phyloP scores from a whole-genome alignment of 2,113 vertebrate species.

The Theristicus caerulescens region DNA sequence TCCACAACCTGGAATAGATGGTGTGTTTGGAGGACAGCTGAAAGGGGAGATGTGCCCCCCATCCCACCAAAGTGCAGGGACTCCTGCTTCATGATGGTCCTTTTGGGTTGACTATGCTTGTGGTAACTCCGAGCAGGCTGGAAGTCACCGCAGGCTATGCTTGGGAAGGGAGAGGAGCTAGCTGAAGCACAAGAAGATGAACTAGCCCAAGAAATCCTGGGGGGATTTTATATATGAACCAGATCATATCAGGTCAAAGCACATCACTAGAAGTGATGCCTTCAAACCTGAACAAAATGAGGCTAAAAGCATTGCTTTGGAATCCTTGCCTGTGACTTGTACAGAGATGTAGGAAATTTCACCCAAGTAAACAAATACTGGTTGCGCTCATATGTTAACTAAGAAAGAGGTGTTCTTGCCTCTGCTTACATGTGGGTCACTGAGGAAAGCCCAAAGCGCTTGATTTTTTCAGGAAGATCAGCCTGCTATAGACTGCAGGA shows the following conservation, averaged over 20 bases:
- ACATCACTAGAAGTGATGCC: not conserved
- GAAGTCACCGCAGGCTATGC: not conserved
- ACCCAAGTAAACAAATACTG: not conserved
- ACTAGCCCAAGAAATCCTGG: not conserved
- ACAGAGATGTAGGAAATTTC: not conserved
- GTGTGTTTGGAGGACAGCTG: not conserved
- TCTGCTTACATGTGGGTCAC: not conserved
- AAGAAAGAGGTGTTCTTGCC: not conserved
- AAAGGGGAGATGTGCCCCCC: not conserved
- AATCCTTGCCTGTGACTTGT: not conserved
- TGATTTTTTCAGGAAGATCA: not conserved
- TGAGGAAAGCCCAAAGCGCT: not conserved
- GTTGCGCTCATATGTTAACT: not conserved
- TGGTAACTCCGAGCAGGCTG: not conserved
- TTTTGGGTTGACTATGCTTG: fast-evolving
- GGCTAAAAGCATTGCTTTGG: not conserved
- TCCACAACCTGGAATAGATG: not conserved
- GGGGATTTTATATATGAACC: not conserved
- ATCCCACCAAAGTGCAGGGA: not conserved
- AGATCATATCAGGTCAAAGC: not conserved
- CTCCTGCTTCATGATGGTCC: not conserved
- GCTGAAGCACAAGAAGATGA: not conserved
- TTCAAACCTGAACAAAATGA: not conserved
- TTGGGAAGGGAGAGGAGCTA: not conserved
- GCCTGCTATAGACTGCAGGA: not conserved